Evolutionary conservation across 2,113 vertebrate genomes (phyloP).

Genomic region (Calypte anna): DNA sequence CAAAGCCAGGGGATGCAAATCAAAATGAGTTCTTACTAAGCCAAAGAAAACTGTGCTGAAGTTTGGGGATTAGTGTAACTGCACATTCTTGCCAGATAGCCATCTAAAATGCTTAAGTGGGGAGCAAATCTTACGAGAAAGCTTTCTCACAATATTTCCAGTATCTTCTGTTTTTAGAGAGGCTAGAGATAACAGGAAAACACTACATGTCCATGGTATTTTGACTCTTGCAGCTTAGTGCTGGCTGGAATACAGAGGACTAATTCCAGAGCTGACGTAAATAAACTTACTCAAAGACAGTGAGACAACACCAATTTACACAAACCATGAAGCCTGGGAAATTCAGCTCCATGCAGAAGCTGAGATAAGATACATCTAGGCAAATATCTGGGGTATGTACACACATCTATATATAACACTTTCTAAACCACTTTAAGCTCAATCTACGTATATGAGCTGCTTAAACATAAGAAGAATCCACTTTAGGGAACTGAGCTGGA

Average conservation of each 20-base stretch:
- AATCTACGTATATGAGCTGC: background rate
- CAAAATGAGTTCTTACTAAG: background rate
- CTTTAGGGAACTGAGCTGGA: background rate
- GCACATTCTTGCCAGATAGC: background rate
- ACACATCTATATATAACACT: constrained; percentile 61
- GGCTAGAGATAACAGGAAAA: constrained; percentile 48
- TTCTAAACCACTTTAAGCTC: constrained; percentile 40
- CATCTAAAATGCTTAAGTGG: background rate
- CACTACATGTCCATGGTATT: constrained; percentile 15
- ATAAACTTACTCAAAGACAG: constrained; percentile 51
- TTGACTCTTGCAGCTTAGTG: constrained; percentile 38
- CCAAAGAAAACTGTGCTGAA: background rate
- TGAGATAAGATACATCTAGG: constrained; percentile 62
- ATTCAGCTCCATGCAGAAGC: background rate
- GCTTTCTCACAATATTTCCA: constrained; percentile 61
- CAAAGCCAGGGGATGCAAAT: background rate
- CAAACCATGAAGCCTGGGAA: constrained; percentile 54
- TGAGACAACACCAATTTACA: constrained; percentile 42
- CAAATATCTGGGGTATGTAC: constrained; percentile 54
- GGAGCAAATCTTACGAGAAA: background rate
- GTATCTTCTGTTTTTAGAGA: constrained; percentile 49
- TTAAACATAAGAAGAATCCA: background rate
- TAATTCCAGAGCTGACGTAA: constrained; percentile 62
- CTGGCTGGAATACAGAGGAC: constrained; percentile 32
- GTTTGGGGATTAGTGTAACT: background rate